These are phyloP conservation scores for Ostrea edulis DNA, from an alignment of 1,140 invertebrate genomes.

Conservation along the genomic window DNA sequence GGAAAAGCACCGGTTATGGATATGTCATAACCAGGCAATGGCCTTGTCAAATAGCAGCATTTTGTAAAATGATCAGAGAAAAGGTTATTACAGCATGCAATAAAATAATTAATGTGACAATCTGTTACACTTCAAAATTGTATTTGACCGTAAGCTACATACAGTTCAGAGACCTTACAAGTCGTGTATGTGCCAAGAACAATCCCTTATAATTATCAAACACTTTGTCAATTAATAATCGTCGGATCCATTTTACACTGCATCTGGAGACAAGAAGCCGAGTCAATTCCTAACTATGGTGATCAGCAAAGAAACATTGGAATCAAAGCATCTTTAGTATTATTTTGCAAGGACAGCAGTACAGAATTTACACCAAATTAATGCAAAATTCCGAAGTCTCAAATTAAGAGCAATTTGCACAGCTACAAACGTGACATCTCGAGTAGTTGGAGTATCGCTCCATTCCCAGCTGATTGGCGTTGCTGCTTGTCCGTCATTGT, in stretches of 20 bases:
- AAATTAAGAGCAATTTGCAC: too few species aligned
- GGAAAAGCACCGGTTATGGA: conserved; percentile 12
- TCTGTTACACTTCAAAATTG: conserved; percentile 18
- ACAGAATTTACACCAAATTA: background rate
- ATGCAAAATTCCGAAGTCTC: background rate
- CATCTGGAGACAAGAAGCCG: background rate
- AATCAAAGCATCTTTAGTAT: background rate
- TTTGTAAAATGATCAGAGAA: conserved; percentile 1
- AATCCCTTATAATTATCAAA: conserved; percentile 16
- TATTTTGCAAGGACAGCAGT: background rate
- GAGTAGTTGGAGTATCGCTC: background rate
- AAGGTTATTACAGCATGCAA: background rate
- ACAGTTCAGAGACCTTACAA: conserved; percentile 13
- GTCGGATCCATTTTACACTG: background rate
- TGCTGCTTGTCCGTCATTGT: background rate
- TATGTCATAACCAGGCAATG: conserved; percentile 8
- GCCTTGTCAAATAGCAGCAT: background rate
- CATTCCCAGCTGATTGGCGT: background rate
- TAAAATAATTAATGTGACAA: conserved; percentile 25
- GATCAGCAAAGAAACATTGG: conserved; percentile 4
- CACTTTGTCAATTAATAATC: background rate
- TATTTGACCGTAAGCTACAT: background rate
- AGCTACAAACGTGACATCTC: background rate
- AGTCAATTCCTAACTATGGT: background rate
- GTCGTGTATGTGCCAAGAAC: conserved; percentile 11